Base-by-base conservation (phyloP, 1,140 invertebrate species). In the Coboldia fuscipes region DNA sequence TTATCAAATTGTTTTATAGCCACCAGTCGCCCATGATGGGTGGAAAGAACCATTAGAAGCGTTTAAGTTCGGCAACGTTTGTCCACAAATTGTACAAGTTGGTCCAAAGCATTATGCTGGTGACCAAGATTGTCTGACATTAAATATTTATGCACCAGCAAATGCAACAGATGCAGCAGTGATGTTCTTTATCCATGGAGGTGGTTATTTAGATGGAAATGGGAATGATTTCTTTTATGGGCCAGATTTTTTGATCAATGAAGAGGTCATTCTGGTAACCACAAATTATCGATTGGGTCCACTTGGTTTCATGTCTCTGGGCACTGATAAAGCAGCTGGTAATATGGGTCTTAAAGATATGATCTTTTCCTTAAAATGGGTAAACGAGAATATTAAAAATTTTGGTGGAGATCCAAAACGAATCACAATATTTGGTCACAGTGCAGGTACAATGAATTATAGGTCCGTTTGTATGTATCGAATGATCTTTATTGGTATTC, bases 161-260 rank as follows among this genome's bases (percentile, higher is more conserved):
- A 15, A 15, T 16, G 29, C 29, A 13, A 18, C 15, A 16, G 17
- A 15, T 16, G 9, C 12, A 9, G 29, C 29, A 30, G 69, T 74
- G 0, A 66, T 77, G 61, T 59, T 77, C 2, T 74, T 57, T 44
- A 58, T 77, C n/a, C 68, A 75, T 39, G 67, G 67, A 8, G 73
- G 73, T 36, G 63, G 49, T 2, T 76, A 65, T 43, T 52, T 58
- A 13, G 39, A 42, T 2, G 71, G 70, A n/a, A 61, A 62, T 8
- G 64, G 62, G 10, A 48, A 58, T 15, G 45, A 53, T 15, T 26
- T 63, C 0, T 64, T 57, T 36, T 72, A 72, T 4, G 60, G 68
- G 16, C 62, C 72, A 42, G 60, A 78, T 44, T 73, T 62, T 46
- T 42, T 75, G 2, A 40, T 75, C 16, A 63, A 70, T 29, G 60